phyloP scores from a whole-genome alignment of 1,140 invertebrate genomes.

The Trachelipus rathkii region DNA sequence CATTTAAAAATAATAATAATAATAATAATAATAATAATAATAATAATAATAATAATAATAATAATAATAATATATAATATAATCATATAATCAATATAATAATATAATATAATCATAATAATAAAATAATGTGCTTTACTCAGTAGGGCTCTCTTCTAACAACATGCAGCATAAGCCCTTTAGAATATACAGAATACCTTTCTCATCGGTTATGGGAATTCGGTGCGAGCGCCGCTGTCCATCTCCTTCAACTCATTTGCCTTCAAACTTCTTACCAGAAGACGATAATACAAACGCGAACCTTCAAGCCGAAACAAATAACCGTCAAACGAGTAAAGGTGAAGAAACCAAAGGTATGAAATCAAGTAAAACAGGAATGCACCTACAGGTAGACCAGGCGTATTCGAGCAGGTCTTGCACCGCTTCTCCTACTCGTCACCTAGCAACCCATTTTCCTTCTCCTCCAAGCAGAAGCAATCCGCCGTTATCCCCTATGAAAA shows the following conservation, averaged over 20 bases:
- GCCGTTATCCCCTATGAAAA: neutral
- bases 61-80: no score
- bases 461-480: neutral
- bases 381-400: slow-evolving; percentile 38
- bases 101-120: no score
- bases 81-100: no score
- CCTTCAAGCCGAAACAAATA: slow-evolving; percentile 30
- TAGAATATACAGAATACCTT: slow-evolving; percentile 59
- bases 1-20: no score
- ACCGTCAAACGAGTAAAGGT: neutral
- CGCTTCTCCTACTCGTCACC: slow-evolving; percentile 42
- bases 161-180: slow-evolving; percentile 52
- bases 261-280: slow-evolving; percentile 37
- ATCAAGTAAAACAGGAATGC: slow-evolving; percentile 26
- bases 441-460: slow-evolving; percentile 31
- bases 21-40: no score
- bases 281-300: slow-evolving; percentile 26
- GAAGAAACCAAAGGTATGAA: neutral
- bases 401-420: slow-evolving; percentile 39
- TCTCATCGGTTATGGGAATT: slow-evolving; percentile 51
- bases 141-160: slow-evolving; percentile 29
- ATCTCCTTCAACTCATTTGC: slow-evolving; percentile 50
- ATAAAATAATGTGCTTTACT: neutral
- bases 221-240: slow-evolving; percentile 51
- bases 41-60: no score